Evolutionary conservation across 2,113 vertebrate species (phyloP), one percentile per base, ranked within the genome.

Genomic region (Penelope pileata): DNA sequence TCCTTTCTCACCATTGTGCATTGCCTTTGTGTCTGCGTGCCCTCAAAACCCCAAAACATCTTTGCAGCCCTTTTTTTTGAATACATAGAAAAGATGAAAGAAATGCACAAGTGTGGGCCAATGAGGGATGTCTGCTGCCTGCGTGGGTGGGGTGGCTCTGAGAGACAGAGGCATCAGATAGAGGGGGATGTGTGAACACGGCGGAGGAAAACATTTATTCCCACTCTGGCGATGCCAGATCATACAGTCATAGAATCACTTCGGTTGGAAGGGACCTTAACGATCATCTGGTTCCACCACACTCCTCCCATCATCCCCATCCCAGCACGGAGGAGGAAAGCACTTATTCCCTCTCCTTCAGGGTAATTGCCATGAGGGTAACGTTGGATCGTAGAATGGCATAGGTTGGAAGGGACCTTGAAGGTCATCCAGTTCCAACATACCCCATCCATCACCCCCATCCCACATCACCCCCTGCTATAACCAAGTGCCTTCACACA

Each of bases 371-470:
- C 10, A 1, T 5, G 5, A 1, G 45, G 47, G 36, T 5, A 76
- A 68, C 5, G 1, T 27, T 9, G 0, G 19, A 76, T 77, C 4
- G 0, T n/a, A n/a, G n/a, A n/a, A n/a, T n/a, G n/a, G n/a, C n/a
- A n/a, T n/a, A n/a, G n/a, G n/a, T n/a, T n/a, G n/a, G n/a, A n/a
- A n/a, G n/a, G n/a, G n/a, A n/a, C n/a, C n/a, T n/a, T n/a, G n/a
- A n/a, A n/a, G n/a, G n/a, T n/a, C n/a, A n/a, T n/a, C n/a, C n/a
- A n/a, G n/a, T n/a, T n/a, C n/a, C n/a, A n/a, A n/a, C n/a, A n/a
- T 6, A 22, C 83, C 10, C 13, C 21, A 18, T 11, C 56, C 22
- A 10, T 40, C 18, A 1, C 34, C 29, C 24, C 45, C 8, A 1
- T 5, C 68, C 86, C 9, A 2, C 56, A 74, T n/a, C n/a, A n/a